Base-by-base conservation (phyloP, 2,797 vertebrate species). In the Acanthornis magna region DNA sequence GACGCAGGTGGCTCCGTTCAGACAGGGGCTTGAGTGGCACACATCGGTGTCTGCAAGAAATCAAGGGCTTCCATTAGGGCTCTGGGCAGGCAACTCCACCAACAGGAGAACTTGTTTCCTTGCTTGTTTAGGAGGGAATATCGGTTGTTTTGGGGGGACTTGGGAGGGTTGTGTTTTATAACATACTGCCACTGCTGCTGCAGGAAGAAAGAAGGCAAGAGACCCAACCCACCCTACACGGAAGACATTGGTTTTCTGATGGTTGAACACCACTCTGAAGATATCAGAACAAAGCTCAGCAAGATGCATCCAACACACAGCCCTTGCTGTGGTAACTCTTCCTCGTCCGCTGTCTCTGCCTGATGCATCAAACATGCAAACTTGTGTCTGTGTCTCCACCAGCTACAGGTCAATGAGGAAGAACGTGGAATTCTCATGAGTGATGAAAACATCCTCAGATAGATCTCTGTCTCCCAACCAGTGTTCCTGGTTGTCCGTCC, bases 1-100 rank as follows among this genome's bases (percentile, higher is more conserved):
- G 97, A 97, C 97, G 98, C 99, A 99, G 98, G 99, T 99, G 98
- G 98, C 99, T 99, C 99, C 99, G 94, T 99, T 99, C 99, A 98
- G 97, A 97, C 99, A 99, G 97, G 99, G 99, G 98, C 98, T 99
- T 98, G 99, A 97, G 96, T 98, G 97, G 98, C 99, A 99, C 98
- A 98, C 98, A 97, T 99, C 99, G 96, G 98, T 98, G 97, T 99
- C 99, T 99, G 99, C 98, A 99, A 99, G 98, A 99, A 98, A 99
- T 97, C 97, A 98, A 98, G 98, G 97, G 98, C 97, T 97, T 97
- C 98, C 97, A 94, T 99, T 99, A 98, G 98, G 98, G 98, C 97
- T 98, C 97, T 97, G 94, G 97, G 97, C 93, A 97, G 89, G 94
- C 97, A 95, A 87, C 85, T 91, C 94, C 81, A 78, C 92, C 94